Base-by-base conservation (phyloP, 1,140 invertebrate species). In the Drosophila lacertosa region DNA sequence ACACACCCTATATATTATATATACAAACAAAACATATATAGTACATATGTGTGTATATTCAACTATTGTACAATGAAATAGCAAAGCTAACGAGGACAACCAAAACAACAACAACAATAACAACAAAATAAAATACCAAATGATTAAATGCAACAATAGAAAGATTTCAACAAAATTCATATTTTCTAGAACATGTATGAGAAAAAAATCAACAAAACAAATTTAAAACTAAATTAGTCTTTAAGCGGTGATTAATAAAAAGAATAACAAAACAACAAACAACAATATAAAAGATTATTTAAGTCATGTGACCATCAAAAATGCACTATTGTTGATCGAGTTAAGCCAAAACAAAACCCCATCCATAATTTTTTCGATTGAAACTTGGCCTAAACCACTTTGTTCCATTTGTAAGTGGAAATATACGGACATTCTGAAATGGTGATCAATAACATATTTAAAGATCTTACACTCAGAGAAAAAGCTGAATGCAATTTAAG, bases 61-160 rank as follows among this genome's bases (percentile, higher is more conserved):
- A 72, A 72, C 69, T 72, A 72, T 72, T 81, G 78, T 65, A 79
- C 64, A 82, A 82, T 82, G 78, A 82, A 82, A 81, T 66, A 82
- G 69, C 69, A 58, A 82, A 81, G 73, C 80, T 80, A 84, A 63
- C 53, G 40, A 55, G 40, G 22, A n/a, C 3, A 45, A 11, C 18
- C 11, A 22, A 29, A 45, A 47, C 16, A 59, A 54, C 32, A 51
- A 48, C 33, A 55, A 40, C 5, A 33, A 29, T n/a, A 53, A 66
- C 4, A 44, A 50, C 10, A 55, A 51, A 10, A 29, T 54, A 55
- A 51, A 10, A 29, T 54, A 39, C 45, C 24, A 48, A 18, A 26
- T 4, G 18, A 51, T 7, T n/a, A 60, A 22, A 39, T 26, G 22
- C 37, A 22, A 42, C 26, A 66, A 68, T 24, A 42, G 55, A 48